Evolutionary conservation across 1,140 invertebrate genomes (phyloP), one percentile per base, ranked within the genome.

Genomic region (Ceratina japonica): DNA sequence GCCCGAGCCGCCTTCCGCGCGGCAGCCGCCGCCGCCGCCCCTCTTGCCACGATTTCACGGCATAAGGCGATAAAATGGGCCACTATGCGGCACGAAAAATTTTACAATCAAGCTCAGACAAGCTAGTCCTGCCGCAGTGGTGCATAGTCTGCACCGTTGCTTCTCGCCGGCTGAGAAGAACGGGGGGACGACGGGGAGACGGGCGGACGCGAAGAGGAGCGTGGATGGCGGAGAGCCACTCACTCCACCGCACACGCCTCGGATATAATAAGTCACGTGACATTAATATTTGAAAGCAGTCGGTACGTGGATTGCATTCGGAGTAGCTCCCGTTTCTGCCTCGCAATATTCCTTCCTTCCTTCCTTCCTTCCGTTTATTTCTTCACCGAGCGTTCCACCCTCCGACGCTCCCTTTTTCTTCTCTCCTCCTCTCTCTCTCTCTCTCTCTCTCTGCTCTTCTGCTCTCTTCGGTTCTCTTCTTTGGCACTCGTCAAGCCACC

Each of bases 251-350:
- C 88, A 90, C 89, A 91, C 87, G 87, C 88, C 89, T 91, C 83
- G 87, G 89, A 91, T 91, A 92, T 92, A 92, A 92, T 92, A 92
- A 92, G 92, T 92, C 92, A 92, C 91, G 90, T 92, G 92, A 92
- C 91, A 92, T 92, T 92, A 92, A 92, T 92, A 92, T 92, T 92
- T 92, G 91, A 92, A 92, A 91, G 90, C 90, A 91, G 89, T 91
- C 85, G 89, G 91, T 92, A 92, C 92, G 91, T 92, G 91, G 89
- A 92, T 92, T 92, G 91, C 92, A 92, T 92, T 92, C 87, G 86
- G 86, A 91, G 87, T 87, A 80, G 75, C 84, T 86, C 82, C 70
- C 79, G 68, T 82, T 44, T 81, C 87, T 81, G 62, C 84, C 79
- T 82, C 62, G 84, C 88, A 88, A 89, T 89, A 90, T 90, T 89